Conservation (phyloP, 92 coral and sea anemone species). For the Siderastrea siderea region DNA sequence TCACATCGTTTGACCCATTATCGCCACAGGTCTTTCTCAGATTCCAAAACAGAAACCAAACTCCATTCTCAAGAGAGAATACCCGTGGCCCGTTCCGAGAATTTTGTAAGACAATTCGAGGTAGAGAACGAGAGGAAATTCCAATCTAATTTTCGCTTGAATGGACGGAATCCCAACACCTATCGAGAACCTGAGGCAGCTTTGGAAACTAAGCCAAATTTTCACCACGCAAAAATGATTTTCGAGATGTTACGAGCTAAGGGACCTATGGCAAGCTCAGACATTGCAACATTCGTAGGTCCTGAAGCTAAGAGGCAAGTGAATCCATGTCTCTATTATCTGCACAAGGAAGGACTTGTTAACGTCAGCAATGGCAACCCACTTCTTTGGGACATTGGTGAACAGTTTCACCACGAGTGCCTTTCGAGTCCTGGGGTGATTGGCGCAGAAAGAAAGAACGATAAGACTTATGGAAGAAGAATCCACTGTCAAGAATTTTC, state of each 20-base stretch:
- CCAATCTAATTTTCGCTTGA: not conserved
- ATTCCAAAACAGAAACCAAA: not conserved
- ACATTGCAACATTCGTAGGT: not conserved
- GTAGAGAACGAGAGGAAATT: not conserved
- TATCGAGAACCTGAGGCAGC: not conserved
- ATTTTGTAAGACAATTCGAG: not conserved
- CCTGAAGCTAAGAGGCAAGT: not conserved
- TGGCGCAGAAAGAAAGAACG: slow-evolving; percentile 77
- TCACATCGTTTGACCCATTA: not conserved
- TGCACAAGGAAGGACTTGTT: slow-evolving; percentile 13
- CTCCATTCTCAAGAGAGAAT: not conserved
- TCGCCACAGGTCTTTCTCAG: not conserved
- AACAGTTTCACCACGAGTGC: not conserved
- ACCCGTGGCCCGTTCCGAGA: not conserved
- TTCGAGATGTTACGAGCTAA: not conserved
- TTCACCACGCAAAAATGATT: not conserved
- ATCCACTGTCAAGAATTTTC: not conserved
- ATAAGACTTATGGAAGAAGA: slow-evolving; percentile 40
- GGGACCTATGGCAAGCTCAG: slow-evolving; percentile 16
- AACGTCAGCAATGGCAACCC: slow-evolving; percentile 9
- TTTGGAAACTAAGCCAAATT: not conserved
- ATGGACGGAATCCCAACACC: not conserved
- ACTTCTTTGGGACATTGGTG: slow-evolving; percentile 42
- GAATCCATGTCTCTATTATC: not conserved
- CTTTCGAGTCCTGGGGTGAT: slow-evolving; percentile 71